phyloP scores from a whole-genome alignment of 2,113 vertebrate genomes.

The Ranitomeya variabilis region DNA sequence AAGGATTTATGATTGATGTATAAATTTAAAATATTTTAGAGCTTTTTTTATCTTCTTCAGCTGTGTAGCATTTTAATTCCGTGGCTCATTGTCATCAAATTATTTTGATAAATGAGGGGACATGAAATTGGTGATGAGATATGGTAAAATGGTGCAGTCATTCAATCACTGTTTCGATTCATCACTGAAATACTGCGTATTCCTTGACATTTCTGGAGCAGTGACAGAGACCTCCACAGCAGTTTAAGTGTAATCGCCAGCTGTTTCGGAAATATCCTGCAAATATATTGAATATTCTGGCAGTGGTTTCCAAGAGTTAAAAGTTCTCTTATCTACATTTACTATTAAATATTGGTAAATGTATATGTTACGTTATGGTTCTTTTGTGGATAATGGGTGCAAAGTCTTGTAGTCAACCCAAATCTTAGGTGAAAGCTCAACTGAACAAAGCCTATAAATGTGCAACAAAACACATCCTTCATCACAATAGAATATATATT shows the following conservation, averaged over 20 bases:
- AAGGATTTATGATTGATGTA: too few species aligned
- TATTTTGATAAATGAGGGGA: conserved; percentile 51
- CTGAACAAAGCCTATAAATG: not conserved
- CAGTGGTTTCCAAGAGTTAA: not conserved
- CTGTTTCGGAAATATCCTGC: conserved; percentile 29
- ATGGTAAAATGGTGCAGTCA: conserved; percentile 32
- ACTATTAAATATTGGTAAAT: not conserved
- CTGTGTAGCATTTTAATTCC: conserved; percentile 44
- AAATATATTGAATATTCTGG: not conserved
- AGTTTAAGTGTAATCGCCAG: conserved; percentile 16
- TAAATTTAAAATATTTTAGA: not conserved
- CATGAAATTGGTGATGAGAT: conserved; percentile 43
- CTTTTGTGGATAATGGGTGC: too few species aligned
- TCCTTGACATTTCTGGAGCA: conserved; percentile 50
- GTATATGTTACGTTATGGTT: not conserved
- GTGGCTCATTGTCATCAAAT: conserved; percentile 43
- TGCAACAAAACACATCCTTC: too few species aligned
- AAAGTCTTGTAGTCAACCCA: not conserved
- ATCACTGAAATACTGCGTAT: conserved; percentile 53
- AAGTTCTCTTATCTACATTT: not conserved
- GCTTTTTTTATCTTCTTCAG: not conserved
- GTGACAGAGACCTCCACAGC: conserved; percentile 18
- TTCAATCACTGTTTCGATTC: conserved; percentile 51
- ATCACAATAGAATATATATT: too few species aligned
- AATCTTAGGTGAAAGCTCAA: not conserved